Evolutionary conservation across 2,797 vertebrate species (phyloP), one percentile per base, ranked within the genome.

Genomic region (Mormyrus proboscirostris): DNA sequence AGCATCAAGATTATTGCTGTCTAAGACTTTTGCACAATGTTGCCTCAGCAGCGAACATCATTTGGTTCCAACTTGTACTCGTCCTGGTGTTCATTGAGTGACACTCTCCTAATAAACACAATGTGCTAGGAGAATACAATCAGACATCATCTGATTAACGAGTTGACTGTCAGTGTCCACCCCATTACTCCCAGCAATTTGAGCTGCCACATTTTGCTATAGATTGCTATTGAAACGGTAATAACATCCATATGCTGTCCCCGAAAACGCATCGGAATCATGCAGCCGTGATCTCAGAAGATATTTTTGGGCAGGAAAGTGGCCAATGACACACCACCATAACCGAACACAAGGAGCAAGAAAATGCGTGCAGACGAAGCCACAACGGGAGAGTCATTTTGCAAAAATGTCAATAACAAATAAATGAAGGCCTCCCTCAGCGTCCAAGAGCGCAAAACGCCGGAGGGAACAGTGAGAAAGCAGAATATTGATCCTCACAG

Each of bases 351-450:
- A 59, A 83, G 53, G 51, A 25, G 76, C 47, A 16, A 83, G 38
- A 84, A 83, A 84, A 59, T 41, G 55, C 14, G 33, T 19, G 22
- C 22, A 85, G 33, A 5, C 41, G 10, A 85, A 89, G 41, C 76
- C 53, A 84, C 22, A 65, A 14, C 22, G 41, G n/a, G 44, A 69
- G 41, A 89, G 53, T 89, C 44, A 73, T 76, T 88, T 51, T 16
- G 87, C 65, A 47, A 29, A 89, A 83, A 89, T 57, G 33, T 22
- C 73, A 89, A 57, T 29, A 53, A 82, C 76, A 82, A 44, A 88
- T 41, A 88, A 76, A 83, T 44, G 33, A 79, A 82, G 69, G 25
- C 33, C 51, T 22, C 29, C 33, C 51, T 33, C 33, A 62, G 44
- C 5, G 25, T 14, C 22, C 14, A 22, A 84, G 41, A 16, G 57